Conservation (phyloP, 92 coral and sea anemone species). For the Umimayanthus kanabou region DNA sequence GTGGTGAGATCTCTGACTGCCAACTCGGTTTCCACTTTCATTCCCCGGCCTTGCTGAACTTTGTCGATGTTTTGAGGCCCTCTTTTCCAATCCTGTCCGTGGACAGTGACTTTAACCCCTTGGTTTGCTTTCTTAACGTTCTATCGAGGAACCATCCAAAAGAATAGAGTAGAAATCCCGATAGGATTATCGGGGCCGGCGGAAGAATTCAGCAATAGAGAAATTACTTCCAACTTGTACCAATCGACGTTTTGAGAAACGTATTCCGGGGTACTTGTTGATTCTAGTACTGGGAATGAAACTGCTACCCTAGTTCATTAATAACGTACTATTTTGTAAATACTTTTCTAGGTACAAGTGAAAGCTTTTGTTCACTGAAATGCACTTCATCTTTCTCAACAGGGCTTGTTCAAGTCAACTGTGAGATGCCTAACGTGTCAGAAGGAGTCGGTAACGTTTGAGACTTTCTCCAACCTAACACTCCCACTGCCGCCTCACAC, state of each 20-base stretch:
- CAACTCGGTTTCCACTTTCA: no score
- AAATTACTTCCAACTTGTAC: no score
- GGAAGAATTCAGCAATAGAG: no score
- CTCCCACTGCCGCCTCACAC: constrained; percentile 80
- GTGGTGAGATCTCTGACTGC: not conserved
- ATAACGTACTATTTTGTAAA: no score
- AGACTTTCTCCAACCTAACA: constrained; percentile 88
- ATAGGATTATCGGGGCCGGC: no score
- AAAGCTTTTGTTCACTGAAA: no score
- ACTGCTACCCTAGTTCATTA: no score
- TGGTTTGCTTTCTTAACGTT: not conserved
- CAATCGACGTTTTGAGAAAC: no score
- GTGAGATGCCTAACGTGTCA: constrained; percentile 76
- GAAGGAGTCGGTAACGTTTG: constrained; percentile 89
- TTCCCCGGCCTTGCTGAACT: not conserved
- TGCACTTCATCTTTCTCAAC: not conserved
- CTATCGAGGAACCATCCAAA: not conserved
- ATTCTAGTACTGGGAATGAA: no score
- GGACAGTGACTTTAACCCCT: not conserved
- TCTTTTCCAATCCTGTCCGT: not conserved
- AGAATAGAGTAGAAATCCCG: no score
- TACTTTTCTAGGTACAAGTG: no score
- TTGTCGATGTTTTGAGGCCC: not conserved
- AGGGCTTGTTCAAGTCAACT: constrained; percentile 98
- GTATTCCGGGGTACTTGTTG: no score